Evolutionary conservation across 1,140 invertebrate genomes (phyloP).

Genomic region (Halyomorpha halys): DNA sequence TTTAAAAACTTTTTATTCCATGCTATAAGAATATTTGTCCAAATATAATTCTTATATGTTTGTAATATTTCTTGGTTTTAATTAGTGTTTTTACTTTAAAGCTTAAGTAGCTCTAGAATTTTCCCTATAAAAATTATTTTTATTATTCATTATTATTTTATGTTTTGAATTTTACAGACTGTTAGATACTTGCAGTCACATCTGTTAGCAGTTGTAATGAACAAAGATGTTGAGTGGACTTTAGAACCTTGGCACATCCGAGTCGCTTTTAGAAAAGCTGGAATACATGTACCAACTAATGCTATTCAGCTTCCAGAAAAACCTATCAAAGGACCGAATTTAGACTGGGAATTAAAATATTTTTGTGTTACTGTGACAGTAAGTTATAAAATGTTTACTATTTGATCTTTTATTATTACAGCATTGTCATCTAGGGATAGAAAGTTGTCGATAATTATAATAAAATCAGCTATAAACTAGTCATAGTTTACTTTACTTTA

Average conservation of each 20-base stretch:
- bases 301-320: slow-evolving; percentile 62
- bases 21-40: too few species aligned
- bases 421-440: too few species aligned
- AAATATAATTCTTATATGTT: too few species aligned
- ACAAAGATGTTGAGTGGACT: slow-evolving; percentile 62
- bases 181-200: slow-evolving; percentile 35
- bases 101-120: too few species aligned
- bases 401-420: slow-evolving; percentile 11
- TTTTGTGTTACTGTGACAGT: slow-evolving; percentile 71
- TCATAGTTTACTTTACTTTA: too few species aligned
- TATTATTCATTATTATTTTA: background rate
- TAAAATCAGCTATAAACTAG: too few species aligned
- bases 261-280: slow-evolving; percentile 54
- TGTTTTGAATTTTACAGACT: slow-evolving; percentile 37
- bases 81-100: too few species aligned
- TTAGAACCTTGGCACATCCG: slow-evolving; percentile 71
- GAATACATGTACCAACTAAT: slow-evolving; percentile 52
- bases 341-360: slow-evolving; percentile 62
- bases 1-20: too few species aligned
- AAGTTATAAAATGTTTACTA: slow-evolving; percentile 29
- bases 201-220: slow-evolving; percentile 52
- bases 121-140: background rate
- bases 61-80: too few species aligned
- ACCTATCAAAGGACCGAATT: slow-evolving; percentile 65
- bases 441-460: too few species aligned